A percentile compares a stretch with the other conserved stretches of the same genome.
These are phyloP conservation scores for Anthoscopus minutus DNA, from an alignment of 2,113 vertebrate species.

Conservation along the genomic window DNA sequence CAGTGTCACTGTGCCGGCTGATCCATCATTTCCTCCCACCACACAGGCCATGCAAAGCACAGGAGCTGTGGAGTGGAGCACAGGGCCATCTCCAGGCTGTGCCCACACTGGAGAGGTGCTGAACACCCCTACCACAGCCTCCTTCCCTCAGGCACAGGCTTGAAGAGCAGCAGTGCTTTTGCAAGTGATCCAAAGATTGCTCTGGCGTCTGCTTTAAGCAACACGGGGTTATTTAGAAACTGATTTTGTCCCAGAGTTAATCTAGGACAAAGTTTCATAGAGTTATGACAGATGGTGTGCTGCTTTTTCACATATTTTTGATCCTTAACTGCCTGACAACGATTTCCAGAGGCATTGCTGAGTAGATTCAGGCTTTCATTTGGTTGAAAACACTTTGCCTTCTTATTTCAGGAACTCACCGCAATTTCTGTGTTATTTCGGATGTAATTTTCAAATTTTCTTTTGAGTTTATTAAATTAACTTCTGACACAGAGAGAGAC, in stretches of 20 bases:
- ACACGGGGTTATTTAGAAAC: not conserved
- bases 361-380: not conserved
- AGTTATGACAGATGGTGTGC: not conserved
- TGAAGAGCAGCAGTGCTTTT: not conserved
- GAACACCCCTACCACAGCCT: rapidly evolving
- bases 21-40: not conserved
- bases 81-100: not conserved
- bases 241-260: not conserved
- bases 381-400: not conserved
- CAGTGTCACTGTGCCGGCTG: not conserved
- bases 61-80: rapidly evolving
- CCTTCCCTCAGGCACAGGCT: not conserved
- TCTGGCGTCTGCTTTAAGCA: not conserved
- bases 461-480: not conserved
- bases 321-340: not conserved
- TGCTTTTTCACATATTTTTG: not conserved
- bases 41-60: rapidly evolving
- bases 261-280: not conserved
- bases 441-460: not conserved
- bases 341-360: not conserved
- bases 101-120: not conserved
- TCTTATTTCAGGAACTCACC: not conserved
- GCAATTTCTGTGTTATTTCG: not conserved
- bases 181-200: not conserved
- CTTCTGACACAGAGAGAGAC: not conserved